Evolutionary conservation across 1,140 invertebrate species (phyloP).

Genomic region (Aphaenogaster ashmeadi): DNA sequence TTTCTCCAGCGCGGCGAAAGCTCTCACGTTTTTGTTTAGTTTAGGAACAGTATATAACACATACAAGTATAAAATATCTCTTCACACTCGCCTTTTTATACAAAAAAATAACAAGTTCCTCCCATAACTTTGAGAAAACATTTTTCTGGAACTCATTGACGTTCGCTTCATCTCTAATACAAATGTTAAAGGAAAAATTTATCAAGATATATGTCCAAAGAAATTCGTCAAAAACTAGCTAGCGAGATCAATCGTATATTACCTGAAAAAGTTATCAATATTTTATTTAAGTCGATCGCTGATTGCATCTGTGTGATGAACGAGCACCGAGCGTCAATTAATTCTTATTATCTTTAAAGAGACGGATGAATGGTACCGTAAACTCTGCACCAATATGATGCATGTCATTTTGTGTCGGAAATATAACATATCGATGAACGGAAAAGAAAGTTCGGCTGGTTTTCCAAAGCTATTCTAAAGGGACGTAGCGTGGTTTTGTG

Average conservation of each 20-base stretch:
- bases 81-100: not conserved
- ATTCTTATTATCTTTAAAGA: conserved; percentile 53
- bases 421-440: conserved; percentile 44
- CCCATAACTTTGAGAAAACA: not conserved
- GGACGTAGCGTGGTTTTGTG: conserved; percentile 67
- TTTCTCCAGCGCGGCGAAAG: not conserved
- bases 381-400: not conserved
- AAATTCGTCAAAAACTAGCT: not conserved
- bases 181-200: not conserved
- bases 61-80: conserved; percentile 16
- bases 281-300: not conserved
- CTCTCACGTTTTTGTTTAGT: conserved; percentile 41
- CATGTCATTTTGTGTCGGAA: conserved; percentile 24
- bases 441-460: not conserved
- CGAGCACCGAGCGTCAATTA: conserved; percentile 9
- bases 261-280: not conserved
- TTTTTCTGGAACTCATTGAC: not conserved
- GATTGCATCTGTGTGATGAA: not conserved
- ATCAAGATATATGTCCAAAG: not conserved
- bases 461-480: conserved; percentile 51
- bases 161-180: not conserved
- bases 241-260: not conserved
- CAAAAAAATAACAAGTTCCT: conserved; percentile 13
- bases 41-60: not conserved
- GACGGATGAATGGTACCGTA: not conserved